Conservation (phyloP, 2,797 vertebrate genomes). For the Amniataba percoides region DNA sequence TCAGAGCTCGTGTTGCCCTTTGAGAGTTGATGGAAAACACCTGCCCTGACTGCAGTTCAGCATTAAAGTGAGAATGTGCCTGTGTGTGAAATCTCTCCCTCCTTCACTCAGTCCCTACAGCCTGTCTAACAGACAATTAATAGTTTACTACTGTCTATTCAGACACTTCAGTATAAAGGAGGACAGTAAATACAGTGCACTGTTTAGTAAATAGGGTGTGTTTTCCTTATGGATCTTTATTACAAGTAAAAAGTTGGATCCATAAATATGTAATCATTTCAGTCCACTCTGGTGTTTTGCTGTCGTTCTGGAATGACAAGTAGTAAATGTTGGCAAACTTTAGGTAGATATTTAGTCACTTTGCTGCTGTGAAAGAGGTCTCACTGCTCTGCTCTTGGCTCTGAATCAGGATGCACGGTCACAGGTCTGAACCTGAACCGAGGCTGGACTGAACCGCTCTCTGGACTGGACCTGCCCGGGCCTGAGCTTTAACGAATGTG, state of each 20-base stretch:
- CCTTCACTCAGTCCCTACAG: not conserved
- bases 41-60: not conserved
- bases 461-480: not conserved
- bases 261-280: not conserved
- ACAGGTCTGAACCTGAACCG: too few relatives aligned
- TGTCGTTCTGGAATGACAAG: not conserved
- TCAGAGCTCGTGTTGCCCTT: conserved; percentile 33
- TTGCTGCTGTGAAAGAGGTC: not conserved
- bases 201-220: not conserved
- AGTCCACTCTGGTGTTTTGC: not conserved
- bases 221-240: not conserved
- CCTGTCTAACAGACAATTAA: not conserved
- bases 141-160: not conserved
- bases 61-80: not conserved
- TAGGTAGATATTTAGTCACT: not conserved
- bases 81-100: too few relatives aligned
- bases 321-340: not conserved
- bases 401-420: not conserved
- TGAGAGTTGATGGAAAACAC: conserved; percentile 35
- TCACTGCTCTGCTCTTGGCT: not conserved
- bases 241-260: not conserved
- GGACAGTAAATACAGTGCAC: not conserved
- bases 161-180: not conserved
- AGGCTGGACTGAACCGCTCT: not conserved
- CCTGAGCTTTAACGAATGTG: not conserved